These are phyloP conservation scores for Stenopsyche tienmushanensis DNA, from an alignment of 1,140 invertebrate genomes.

Conservation along the genomic window DNA sequence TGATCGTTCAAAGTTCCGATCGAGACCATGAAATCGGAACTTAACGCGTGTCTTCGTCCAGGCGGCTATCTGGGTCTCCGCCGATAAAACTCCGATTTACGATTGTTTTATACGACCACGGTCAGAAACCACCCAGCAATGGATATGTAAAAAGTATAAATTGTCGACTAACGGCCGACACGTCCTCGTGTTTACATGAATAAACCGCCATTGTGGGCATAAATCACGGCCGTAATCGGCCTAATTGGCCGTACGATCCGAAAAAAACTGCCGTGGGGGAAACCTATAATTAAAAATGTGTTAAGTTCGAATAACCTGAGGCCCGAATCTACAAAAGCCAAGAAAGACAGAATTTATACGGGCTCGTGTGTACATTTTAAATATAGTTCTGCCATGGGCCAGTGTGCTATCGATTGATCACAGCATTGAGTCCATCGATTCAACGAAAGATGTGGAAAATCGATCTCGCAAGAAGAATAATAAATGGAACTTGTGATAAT, in stretches of 20 bases:
- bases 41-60: not conserved
- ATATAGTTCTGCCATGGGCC: too few relatives aligned
- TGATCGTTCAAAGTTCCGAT: not conserved
- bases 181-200: constrained; percentile 14
- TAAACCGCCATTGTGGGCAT: not conserved
- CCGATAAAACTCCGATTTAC: constrained; percentile 12
- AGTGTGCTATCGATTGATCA: too few relatives aligned
- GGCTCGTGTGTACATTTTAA: too few relatives aligned
- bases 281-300: not conserved
- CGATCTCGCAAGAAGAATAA: too few relatives aligned
- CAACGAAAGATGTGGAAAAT: too few relatives aligned
- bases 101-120: constrained; percentile 6
- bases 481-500: too few relatives aligned
- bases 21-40: not conserved
- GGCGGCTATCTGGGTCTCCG: not conserved
- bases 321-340: too few relatives aligned
- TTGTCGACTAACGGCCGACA: constrained; percentile 6
- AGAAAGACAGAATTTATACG: too few relatives aligned
- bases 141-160: constrained; percentile 14
- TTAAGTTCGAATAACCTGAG: too few relatives aligned
- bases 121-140: constrained; percentile 13
- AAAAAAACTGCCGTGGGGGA: not conserved
- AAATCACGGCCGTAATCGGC: constrained; percentile 15
- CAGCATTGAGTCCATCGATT: too few relatives aligned
- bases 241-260: constrained; percentile 15